Evolutionary conservation across 2,113 vertebrate species (phyloP).

Genomic region (Xenopus laevis): DNA sequence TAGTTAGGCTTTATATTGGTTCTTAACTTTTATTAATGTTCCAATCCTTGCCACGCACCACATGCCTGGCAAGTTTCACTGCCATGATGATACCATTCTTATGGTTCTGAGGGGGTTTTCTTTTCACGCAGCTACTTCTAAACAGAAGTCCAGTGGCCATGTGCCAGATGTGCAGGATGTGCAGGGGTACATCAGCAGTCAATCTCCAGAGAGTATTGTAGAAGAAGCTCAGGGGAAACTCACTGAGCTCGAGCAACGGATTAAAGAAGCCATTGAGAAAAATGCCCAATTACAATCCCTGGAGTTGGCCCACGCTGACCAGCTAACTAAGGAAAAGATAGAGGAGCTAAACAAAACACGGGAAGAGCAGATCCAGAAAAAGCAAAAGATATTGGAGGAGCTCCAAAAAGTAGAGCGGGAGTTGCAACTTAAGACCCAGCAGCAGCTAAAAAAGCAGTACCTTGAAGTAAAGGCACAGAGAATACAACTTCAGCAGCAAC

Average conservation of each 20-base stretch:
- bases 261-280: slow-evolving; percentile 96
- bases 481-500: slow-evolving; percentile 76
- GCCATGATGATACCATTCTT: slow-evolving; percentile 62
- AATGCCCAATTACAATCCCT: slow-evolving; percentile 96
- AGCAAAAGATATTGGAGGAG: slow-evolving; percentile 98
- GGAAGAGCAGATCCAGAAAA: slow-evolving; percentile 99
- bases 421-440: slow-evolving; percentile 97
- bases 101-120: slow-evolving; percentile 78
- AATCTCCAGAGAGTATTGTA: slow-evolving; percentile 98
- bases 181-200: slow-evolving; percentile 84
- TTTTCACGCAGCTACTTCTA: slow-evolving; percentile 85
- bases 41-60: slow-evolving; percentile 54
- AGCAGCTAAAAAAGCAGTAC: slow-evolving; percentile 99
- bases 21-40: slow-evolving; percentile 46
- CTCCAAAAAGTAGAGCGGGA: slow-evolving; percentile 98
- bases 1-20: no score
- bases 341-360: slow-evolving; percentile 98
- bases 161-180: slow-evolving; percentile 79
- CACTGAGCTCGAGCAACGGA: slow-evolving; percentile 97
- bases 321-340: slow-evolving; percentile 99
- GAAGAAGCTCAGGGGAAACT: slow-evolving; percentile 99
- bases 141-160: slow-evolving; percentile 91
- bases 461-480: slow-evolving; percentile 96
- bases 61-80: slow-evolving; percentile 52
- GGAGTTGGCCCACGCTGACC: slow-evolving; percentile 97